Base-by-base conservation (phyloP, 2,888 invertebrate species). In the Pimpla rufipes region DNA sequence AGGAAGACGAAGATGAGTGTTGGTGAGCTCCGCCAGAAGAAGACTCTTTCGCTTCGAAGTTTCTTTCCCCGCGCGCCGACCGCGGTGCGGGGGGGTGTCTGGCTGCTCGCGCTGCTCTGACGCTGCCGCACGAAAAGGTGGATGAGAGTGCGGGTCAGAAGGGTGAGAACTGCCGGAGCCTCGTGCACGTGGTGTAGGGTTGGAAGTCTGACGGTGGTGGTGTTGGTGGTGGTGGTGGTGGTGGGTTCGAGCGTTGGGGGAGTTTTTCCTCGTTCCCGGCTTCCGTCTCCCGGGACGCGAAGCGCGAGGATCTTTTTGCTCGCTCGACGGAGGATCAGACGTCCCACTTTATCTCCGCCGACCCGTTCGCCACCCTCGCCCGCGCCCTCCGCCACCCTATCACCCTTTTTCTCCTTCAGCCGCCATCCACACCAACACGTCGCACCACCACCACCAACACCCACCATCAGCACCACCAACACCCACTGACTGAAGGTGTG, bases 341-440 rank as follows among this genome's bases (percentile, higher is more conserved):
- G 91, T 92, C 92, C 93, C 92, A 92, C 93, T 93, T 93, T 93
- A 93, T 93, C 93, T 90, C 87, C 93, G 93, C 94, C 94, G 95
- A 93, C 93, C 94, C 94, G 94, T 94, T 94, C 94, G 93, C 94
- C 93, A 92, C 93, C 93, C 92, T 92, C 93, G 91, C 85, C n/a
- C 29, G 29, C 82, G 42, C 70, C 71, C 80, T 66, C 21, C 55
- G 67, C 67, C 94, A 66, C 93, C 94, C 93, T 55, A 66, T 85
- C 93, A 89, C 90, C 92, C 82, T 86, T 77, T 92, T 79, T 86
- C 80, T 68, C 80, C 73, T 85, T 70, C 73, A 67, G 23, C 78
- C 76, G 93, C 94, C 94, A 94, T 93, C 93, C 94, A 94, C 94
- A 80, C 70, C 13, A 29, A 29, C 29, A 74, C 82, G 80, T 83